A percentile compares a stretch with the other conserved stretches of the same genome.
These are phyloP conservation scores for Camponotus floridanus DNA, from an alignment of 1,140 invertebrate species.

Conservation along the genomic window DNA sequence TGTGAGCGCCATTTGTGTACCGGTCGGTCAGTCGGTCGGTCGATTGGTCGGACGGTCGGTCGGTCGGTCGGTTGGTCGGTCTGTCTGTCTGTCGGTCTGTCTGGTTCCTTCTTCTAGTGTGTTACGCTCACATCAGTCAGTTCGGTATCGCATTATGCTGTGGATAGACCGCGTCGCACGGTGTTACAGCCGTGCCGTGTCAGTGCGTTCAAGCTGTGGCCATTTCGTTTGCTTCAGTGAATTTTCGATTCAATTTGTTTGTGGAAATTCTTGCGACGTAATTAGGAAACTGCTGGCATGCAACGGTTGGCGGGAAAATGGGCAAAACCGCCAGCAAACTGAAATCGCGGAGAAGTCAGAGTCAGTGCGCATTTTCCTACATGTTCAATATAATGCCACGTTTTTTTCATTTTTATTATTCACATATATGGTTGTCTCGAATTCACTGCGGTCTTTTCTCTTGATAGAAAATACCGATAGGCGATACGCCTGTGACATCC, in stretches of 20 bases:
- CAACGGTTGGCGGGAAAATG: constrained; percentile 72
- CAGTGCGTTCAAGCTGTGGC: constrained; percentile 26
- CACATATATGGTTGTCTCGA: neutral
- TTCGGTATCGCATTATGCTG: constrained; percentile 77
- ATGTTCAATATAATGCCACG: neutral
- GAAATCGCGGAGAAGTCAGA: constrained; percentile 81
- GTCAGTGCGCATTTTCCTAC: constrained; percentile 75
- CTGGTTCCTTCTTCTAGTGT: constrained; percentile 47
- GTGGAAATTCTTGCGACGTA: constrained; percentile 22
- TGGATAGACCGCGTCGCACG: constrained; percentile 61
- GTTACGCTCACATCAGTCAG: constrained; percentile 66
- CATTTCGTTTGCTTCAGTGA: constrained; percentile 8
- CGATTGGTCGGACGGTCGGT: constrained; percentile 46
- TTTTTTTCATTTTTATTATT: neutral
- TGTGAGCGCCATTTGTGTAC: constrained; percentile 48
- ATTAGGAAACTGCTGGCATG: constrained; percentile 52
- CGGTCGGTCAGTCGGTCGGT: too few species aligned
- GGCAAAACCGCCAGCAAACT: constrained; percentile 83
- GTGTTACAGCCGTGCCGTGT: constrained; percentile 35
- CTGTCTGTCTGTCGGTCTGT: constrained; percentile 52
- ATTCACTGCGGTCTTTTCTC: neutral
- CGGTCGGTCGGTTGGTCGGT: too few species aligned
- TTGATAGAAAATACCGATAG: neutral
- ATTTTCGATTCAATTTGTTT: constrained; percentile 45
- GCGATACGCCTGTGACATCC: neutral